Conservation (phyloP, 2,797 vertebrate genomes). For the Gobionotothen gibberifrons region DNA sequence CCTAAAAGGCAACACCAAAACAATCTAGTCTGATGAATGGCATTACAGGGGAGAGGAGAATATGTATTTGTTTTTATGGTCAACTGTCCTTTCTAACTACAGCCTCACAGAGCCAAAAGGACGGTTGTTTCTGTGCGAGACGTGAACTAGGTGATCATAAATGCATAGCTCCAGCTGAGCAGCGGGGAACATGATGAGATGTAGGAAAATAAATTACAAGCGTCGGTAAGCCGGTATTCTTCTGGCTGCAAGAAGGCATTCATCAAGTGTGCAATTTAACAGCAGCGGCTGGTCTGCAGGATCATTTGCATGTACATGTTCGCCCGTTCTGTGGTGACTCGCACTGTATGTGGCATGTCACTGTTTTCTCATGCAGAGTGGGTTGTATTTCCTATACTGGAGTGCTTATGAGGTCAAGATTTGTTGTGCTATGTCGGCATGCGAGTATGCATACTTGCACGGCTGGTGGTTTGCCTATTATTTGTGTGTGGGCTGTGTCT, state of each 20-base stretch:
- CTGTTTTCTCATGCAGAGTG: conserved; percentile 32
- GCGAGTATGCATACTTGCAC: conserved; percentile 47
- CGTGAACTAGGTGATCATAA: conserved; percentile 4
- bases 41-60: too few relatives aligned
- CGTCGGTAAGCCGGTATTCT: background rate
- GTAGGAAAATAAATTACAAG: conserved; percentile 18
- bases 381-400: conserved; percentile 43
- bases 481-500: conserved; percentile 76
- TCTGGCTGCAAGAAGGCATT: background rate
- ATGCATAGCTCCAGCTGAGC: conserved; percentile 16
- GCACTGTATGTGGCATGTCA: conserved; percentile 9
- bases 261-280: conserved; percentile 1
- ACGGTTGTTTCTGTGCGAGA: background rate
- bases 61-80: too few relatives aligned
- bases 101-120: background rate
- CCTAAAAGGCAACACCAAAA: too few relatives aligned
- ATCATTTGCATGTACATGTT: conserved; percentile 32
- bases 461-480: conserved; percentile 52
- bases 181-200: conserved; percentile 28
- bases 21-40: too few relatives aligned
- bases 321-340: conserved; percentile 1
- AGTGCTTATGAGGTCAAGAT: conserved; percentile 41
- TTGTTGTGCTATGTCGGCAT: conserved; percentile 57
- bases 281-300: background rate
- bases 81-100: too few relatives aligned